Evolutionary conservation across 2,113 vertebrate species (phyloP).

Genomic region (Brachionichthys hirsutus): DNA sequence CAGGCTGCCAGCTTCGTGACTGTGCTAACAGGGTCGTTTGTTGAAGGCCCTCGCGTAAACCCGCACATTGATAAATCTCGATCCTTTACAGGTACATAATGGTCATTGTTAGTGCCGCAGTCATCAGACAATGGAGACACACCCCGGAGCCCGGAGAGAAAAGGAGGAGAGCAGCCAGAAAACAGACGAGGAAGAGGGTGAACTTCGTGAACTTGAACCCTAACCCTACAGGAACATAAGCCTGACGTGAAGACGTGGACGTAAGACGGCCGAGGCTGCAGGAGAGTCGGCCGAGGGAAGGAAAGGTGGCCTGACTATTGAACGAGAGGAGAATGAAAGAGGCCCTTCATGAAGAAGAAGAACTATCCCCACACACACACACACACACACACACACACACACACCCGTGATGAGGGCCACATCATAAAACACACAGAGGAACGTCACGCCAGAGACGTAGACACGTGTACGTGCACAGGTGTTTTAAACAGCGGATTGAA

Average conservation of each 20-base stretch:
- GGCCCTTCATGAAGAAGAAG: slow-evolving; percentile 25
- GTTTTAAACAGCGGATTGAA: too few relatives aligned
- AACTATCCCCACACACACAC: slow-evolving; percentile 18
- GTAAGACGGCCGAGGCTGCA: slow-evolving; percentile 35
- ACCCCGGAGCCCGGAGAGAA: slow-evolving; percentile 1
- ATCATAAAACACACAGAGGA: background rate
- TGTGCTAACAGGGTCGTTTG: slow-evolving; percentile 24
- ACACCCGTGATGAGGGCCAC: background rate
- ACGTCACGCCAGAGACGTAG: too few relatives aligned
- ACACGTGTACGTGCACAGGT: too few relatives aligned
- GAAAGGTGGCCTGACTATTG: slow-evolving; percentile 5
- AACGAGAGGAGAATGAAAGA: slow-evolving; percentile 37
- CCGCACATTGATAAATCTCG: slow-evolving; percentile 24
- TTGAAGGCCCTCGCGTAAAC: slow-evolving; percentile 35
- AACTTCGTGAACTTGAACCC: slow-evolving; percentile 9
- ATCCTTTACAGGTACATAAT: slow-evolving; percentile 25
- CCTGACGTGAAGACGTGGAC: too few relatives aligned
- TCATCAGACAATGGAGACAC: slow-evolving; percentile 14
- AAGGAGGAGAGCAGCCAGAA: background rate
- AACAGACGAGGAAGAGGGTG: background rate
- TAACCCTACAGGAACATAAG: background rate
- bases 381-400: slow-evolving; percentile 4
- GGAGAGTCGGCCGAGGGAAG: slow-evolving; percentile 13
- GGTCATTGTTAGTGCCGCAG: slow-evolving; percentile 22
- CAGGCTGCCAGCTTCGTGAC: slow-evolving; percentile 11